phyloP scores from a whole-genome alignment of 1,140 invertebrate species.

The Samia ricini region DNA sequence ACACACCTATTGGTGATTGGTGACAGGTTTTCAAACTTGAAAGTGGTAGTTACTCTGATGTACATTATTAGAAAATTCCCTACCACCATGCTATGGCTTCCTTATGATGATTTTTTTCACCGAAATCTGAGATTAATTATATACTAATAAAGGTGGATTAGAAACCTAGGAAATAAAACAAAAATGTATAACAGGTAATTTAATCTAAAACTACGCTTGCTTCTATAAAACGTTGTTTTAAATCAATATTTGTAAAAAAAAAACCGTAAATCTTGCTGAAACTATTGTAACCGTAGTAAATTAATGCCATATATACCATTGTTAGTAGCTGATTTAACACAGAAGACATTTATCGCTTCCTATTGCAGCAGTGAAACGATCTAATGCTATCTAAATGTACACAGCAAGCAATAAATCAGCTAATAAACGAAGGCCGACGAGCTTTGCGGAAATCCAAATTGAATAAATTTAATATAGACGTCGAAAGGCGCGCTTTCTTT shows the following conservation, averaged over 20 bases:
- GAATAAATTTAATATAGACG: not conserved
- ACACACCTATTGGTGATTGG: too few relatives aligned
- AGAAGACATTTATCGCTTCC: not conserved
- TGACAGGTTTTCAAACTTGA: too few relatives aligned
- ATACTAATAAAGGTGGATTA: too few relatives aligned
- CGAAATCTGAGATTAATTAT: too few relatives aligned
- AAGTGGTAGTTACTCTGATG: too few relatives aligned
- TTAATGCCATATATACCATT: not conserved
- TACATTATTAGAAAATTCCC: too few relatives aligned
- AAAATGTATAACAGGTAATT: not conserved
- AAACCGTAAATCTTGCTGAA: not conserved
- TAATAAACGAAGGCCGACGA: not conserved
- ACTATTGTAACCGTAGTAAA: not conserved
- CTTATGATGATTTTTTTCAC: too few relatives aligned
- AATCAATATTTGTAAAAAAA: not conserved
- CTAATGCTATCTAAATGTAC: not conserved
- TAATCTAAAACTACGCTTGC: not conserved
- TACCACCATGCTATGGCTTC: too few relatives aligned
- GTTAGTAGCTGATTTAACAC: not conserved
- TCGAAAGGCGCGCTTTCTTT: not conserved
- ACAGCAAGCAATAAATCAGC: not conserved
- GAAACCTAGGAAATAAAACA: too few relatives aligned
- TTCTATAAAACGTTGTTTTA: not conserved
- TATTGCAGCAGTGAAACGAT: not conserved
- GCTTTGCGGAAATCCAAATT: not conserved